A percentile compares a stretch with the other conserved stretches of the same genome.
phyloP scores from a whole-genome alignment of 2,797 vertebrate species.

The Ctenopoma multispine region DNA sequence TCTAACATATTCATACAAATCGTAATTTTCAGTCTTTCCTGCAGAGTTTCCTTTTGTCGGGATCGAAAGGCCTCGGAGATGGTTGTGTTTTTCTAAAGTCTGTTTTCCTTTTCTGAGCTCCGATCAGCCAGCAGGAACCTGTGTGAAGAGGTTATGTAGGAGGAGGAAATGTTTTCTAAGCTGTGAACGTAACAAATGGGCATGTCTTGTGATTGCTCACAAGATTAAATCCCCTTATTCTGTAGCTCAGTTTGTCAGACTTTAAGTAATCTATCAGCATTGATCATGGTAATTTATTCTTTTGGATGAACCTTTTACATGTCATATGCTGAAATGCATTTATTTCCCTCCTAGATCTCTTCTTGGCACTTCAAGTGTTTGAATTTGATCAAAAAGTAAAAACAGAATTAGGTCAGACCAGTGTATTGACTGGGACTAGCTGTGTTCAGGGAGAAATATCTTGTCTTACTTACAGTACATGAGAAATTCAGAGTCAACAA shows the following conservation, averaged over 20 bases:
- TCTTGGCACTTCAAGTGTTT: background rate
- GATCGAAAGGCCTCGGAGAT: background rate
- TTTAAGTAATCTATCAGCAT: background rate
- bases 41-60: background rate
- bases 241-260: background rate
- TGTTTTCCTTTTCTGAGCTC: background rate
- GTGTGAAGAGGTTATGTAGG: background rate
- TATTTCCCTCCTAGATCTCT: background rate
- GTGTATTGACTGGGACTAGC: background rate
- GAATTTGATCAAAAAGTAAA: conserved; percentile 9
- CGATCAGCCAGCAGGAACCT: background rate
- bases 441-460: conserved; percentile 12
- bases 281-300: background rate
- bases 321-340: background rate
- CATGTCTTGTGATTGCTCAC: background rate
- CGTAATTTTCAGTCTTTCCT: background rate
- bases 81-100: background rate
- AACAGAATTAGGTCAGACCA: background rate
- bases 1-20: conserved; percentile 1
- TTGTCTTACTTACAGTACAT: conserved; percentile 3
- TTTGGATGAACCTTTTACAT: conserved; percentile 3
- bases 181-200: background rate
- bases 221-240: background rate
- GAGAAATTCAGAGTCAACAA: background rate
- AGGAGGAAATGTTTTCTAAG: background rate